These are phyloP conservation scores for Chydorus sphaericus DNA, from an alignment of 2,888 invertebrate species.

Conservation along the genomic window DNA sequence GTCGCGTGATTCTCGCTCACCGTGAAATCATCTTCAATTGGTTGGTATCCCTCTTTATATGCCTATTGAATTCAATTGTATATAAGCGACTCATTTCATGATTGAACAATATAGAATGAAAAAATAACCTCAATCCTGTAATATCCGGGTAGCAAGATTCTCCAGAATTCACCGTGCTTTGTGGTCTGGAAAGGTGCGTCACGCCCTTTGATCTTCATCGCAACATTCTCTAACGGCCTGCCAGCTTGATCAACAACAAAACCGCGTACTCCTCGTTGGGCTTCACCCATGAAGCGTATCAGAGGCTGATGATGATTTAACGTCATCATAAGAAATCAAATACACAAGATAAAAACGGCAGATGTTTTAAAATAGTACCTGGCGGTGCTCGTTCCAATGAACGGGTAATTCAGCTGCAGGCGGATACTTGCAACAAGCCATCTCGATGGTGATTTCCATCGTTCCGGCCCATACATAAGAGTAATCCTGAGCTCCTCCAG, in stretches of 20 bases:
- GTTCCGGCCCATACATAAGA: constrained; percentile 87
- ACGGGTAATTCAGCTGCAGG: constrained; percentile 57
- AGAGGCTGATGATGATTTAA: constrained; percentile 43
- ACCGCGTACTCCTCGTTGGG: constrained; percentile 77
- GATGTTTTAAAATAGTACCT: constrained; percentile 40
- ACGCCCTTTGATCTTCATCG: constrained; percentile 60
- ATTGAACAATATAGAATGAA: too few species aligned
- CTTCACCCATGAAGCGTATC: constrained; percentile 68
- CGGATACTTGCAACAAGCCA: constrained; percentile 90
- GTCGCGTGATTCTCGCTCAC: constrained; percentile 76
- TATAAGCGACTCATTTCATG: too few species aligned
- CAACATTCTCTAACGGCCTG: constrained; percentile 61
- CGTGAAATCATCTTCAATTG: constrained; percentile 70
- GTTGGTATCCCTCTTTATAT: constrained; percentile 66
- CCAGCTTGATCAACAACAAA: constrained; percentile 60
- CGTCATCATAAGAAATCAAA: not conserved
- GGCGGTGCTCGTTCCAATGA: constrained; percentile 79
- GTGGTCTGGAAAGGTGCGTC: constrained; percentile 75
- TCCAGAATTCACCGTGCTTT: constrained; percentile 88
- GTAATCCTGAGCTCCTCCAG: constrained; percentile 85
- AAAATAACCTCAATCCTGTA: constrained; percentile 61
- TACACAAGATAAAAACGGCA: not conserved
- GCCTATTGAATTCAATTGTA: too few species aligned
- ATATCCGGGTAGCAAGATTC: constrained; percentile 69
- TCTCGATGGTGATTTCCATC: constrained; percentile 87